These are phyloP conservation scores for Drosophila athabasca DNA, from an alignment of 1,140 invertebrate genomes.

Conservation along the genomic window DNA sequence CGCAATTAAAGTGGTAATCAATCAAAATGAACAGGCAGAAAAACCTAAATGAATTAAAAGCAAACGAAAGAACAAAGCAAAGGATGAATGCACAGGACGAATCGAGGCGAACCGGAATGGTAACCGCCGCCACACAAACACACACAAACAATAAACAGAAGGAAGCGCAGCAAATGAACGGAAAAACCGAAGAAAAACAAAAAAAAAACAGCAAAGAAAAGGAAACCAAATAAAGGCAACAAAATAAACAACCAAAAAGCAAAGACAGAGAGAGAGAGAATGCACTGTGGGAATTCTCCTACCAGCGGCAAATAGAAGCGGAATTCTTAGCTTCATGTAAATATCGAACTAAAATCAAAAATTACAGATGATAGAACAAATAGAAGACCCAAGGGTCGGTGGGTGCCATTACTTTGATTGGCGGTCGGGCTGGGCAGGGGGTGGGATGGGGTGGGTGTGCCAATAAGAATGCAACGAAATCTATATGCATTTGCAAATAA, in stretches of 20 bases:
- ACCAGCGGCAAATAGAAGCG: too few relatives aligned
- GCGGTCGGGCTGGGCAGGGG: not conserved
- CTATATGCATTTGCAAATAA: too few relatives aligned
- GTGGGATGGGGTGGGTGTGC: too few relatives aligned
- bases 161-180: constrained; percentile 57
- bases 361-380: too few relatives aligned
- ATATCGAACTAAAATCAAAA: too few relatives aligned
- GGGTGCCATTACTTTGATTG: too few relatives aligned
- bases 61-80: constrained; percentile 80
- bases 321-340: too few relatives aligned
- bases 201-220: constrained; percentile 29
- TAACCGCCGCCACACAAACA: too few relatives aligned
- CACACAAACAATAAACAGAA: constrained; percentile 48
- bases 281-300: not conserved
- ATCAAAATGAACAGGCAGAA: constrained; percentile 75
- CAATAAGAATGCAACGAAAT: not conserved
- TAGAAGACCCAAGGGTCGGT: too few relatives aligned
- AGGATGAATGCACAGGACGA: constrained; percentile 74
- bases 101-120: not conserved
- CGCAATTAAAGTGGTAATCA: constrained; percentile 83
- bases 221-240: constrained; percentile 35
- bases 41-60: constrained; percentile 82
- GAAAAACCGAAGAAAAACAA: constrained; percentile 26
- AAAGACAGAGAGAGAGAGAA: not conserved
- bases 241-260: constrained; percentile 28